A percentile compares a stretch with the other conserved stretches of the same genome.
These are phyloP conservation scores for Agelastica alni DNA, from an alignment of 2,888 invertebrate species.

Conservation along the genomic window DNA sequence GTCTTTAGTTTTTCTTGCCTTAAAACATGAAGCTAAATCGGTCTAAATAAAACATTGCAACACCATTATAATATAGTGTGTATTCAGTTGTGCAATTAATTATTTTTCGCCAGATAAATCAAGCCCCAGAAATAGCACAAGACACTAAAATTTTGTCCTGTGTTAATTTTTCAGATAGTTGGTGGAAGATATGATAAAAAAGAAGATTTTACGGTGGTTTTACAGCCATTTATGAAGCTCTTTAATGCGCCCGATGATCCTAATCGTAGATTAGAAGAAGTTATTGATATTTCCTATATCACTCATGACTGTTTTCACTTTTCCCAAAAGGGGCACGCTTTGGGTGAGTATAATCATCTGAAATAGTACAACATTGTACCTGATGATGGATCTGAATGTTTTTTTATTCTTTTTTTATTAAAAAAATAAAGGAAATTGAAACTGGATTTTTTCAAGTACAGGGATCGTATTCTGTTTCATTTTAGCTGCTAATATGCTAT, in stretches of 20 bases:
- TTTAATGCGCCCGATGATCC: slow-evolving; percentile 67
- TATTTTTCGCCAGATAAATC: no score
- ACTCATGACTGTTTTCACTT: slow-evolving; percentile 81
- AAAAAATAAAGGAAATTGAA: background rate
- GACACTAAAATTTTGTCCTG: no score
- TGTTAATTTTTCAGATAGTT: slow-evolving; percentile 52
- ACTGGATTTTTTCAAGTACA: background rate
- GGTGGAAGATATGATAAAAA: slow-evolving; percentile 69
- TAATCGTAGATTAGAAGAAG: slow-evolving; percentile 54
- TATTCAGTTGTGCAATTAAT: no score
- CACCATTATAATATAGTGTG: no score
- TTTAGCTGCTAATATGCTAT: slow-evolving; percentile 70
- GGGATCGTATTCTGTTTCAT: background rate
- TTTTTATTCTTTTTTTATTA: no score
- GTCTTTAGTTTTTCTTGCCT: no score
- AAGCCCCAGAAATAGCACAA: no score
- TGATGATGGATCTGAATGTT: no score
- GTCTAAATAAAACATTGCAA: no score
- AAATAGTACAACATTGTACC: no score
- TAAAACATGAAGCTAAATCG: no score
- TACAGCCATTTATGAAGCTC: slow-evolving; percentile 73
- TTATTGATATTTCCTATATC: slow-evolving; percentile 71
- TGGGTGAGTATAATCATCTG: no score
- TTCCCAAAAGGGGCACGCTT: slow-evolving; percentile 78
- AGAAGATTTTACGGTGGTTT: slow-evolving; percentile 72